These are phyloP conservation scores for Melanerpes formicivorus DNA, from an alignment of 2,113 vertebrate species.

Conservation along the genomic window DNA sequence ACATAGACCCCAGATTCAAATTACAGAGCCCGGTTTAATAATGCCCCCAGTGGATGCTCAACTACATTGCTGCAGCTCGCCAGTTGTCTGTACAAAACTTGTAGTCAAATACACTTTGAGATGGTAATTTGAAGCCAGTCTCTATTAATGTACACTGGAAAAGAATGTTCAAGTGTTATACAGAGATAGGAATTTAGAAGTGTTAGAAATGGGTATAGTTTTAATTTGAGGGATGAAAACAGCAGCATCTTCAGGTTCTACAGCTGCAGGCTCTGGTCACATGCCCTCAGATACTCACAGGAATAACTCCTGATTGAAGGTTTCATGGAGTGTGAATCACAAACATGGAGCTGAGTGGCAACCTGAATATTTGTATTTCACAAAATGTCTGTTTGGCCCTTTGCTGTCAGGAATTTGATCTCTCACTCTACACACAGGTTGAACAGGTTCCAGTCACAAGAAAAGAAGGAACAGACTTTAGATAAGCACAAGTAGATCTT, in stretches of 20 bases:
- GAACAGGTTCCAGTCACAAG: neutral
- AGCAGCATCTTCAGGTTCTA: neutral
- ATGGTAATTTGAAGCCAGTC: neutral
- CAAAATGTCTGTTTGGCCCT: neutral
- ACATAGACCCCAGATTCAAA: neutral
- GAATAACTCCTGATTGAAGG: neutral
- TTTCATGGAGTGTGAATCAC: neutral
- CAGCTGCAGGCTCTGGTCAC: neutral
- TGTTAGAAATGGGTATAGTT: neutral
- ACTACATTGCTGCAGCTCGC: neutral
- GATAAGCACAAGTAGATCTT: neutral
- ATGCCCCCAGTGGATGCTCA: neutral
- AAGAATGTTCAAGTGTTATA: neutral
- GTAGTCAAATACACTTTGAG: neutral
- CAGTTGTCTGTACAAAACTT: neutral
- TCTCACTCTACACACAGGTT: neutral
- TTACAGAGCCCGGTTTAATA: neutral
- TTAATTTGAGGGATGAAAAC: neutral
- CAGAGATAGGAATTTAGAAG: neutral
- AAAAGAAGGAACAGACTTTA: neutral
- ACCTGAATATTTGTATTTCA: fast-evolving
- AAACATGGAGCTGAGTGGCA: neutral
- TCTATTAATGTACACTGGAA: neutral
- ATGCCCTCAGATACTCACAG: fast-evolving
- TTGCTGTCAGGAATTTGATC: neutral